phyloP scores from a whole-genome alignment of 1,140 invertebrate species.

The Heliothis subflexa region DNA sequence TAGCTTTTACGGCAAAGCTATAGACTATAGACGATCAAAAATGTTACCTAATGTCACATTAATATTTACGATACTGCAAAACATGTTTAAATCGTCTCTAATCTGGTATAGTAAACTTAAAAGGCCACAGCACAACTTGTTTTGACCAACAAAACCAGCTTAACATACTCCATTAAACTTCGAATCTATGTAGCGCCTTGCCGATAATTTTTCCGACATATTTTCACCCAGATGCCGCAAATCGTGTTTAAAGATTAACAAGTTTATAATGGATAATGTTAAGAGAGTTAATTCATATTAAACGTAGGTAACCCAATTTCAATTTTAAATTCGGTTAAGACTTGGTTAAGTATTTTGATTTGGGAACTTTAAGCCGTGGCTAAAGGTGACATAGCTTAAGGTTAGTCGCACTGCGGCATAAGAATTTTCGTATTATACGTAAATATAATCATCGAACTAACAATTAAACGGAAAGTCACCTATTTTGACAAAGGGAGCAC shows the following conservation, averaged over 20 bases:
- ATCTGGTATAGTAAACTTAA: slow-evolving; percentile 1
- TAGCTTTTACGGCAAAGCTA: too few relatives aligned
- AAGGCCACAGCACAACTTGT: background rate
- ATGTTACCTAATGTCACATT: background rate
- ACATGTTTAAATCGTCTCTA: background rate
- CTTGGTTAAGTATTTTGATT: too few relatives aligned
- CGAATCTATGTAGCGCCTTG: background rate
- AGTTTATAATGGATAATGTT: background rate
- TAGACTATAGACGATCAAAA: too few relatives aligned
- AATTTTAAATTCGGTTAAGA: background rate
- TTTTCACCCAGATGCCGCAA: background rate
- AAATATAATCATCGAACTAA: too few relatives aligned
- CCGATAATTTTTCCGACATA: background rate
- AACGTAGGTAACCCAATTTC: background rate
- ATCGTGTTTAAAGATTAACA: slow-evolving; percentile 7
- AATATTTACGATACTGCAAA: background rate
- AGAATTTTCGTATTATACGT: too few relatives aligned
- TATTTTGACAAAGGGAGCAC: too few relatives aligned
- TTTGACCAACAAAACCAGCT: slow-evolving; percentile 12
- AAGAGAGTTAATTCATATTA: background rate
- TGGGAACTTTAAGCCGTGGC: too few relatives aligned
- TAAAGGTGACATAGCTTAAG: too few relatives aligned
- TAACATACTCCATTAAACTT: slow-evolving; percentile 29
- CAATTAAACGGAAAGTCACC: too few relatives aligned
- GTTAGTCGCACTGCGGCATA: too few relatives aligned